These are phyloP conservation scores for Acronicta aceris DNA, from an alignment of 2,888 invertebrate species.

Conservation along the genomic window DNA sequence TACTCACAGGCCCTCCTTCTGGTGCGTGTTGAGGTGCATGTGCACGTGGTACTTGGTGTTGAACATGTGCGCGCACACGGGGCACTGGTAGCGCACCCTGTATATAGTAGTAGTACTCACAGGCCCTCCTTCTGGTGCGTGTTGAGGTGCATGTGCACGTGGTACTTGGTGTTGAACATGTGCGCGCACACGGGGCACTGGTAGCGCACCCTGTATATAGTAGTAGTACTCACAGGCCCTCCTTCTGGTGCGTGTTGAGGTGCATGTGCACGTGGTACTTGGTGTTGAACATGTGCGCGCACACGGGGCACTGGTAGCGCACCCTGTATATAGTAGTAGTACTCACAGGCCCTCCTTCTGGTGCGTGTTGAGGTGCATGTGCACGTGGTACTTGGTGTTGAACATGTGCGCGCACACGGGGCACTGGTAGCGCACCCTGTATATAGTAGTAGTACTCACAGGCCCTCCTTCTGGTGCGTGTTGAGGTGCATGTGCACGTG, in stretches of 20 bases:
- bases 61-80: constrained; percentile 52
- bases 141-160: constrained; percentile 43
- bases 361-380: constrained; percentile 81
- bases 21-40: constrained; percentile 24
- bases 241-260: constrained; percentile 75
- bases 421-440: constrained; percentile 76
- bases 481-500: constrained; percentile 54
- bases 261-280: constrained; percentile 85
- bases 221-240: constrained; percentile 53
- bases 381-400: constrained; percentile 83
- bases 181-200: too few species aligned
- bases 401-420: constrained; percentile 86
- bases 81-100: too few species aligned
- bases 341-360: constrained; percentile 66
- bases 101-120: constrained; percentile 23
- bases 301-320: constrained; percentile 76
- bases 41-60: constrained; percentile 75
- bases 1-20: constrained; percentile 43
- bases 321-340: too few species aligned
- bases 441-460: constrained; percentile 42
- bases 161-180: constrained; percentile 78
- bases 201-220: too few species aligned
- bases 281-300: constrained; percentile 85
- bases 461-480: constrained; percentile 26
- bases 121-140: constrained; percentile 34